phyloP scores from a whole-genome alignment of 2,113 vertebrate species.

The Amphiprion ocellaris region DNA sequence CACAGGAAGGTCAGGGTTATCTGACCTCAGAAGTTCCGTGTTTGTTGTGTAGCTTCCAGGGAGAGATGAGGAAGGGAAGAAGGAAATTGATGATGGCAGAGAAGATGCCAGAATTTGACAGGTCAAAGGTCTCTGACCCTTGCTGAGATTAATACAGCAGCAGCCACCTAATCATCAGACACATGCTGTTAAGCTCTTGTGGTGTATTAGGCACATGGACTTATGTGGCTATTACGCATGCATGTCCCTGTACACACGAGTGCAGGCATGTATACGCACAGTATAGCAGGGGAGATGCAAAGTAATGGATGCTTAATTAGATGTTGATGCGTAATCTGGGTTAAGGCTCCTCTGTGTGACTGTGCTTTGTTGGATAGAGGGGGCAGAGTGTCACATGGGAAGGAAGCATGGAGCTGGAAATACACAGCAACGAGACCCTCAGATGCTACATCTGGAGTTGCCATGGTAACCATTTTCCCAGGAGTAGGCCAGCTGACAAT shows the following conservation, averaged over 20 bases:
- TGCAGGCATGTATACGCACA: neutral
- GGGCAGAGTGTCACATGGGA: conserved; percentile 25
- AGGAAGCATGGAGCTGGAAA: conserved; percentile 37
- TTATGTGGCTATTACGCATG: neutral
- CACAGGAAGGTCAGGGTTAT: neutral
- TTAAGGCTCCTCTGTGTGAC: conserved; percentile 22
- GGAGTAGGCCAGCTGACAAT: conserved; percentile 77
- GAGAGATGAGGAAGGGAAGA: neutral
- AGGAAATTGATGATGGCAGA: neutral
- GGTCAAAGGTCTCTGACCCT: conserved; percentile 8
- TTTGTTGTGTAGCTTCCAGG: neutral
- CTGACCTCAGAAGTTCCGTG: conserved; percentile 6
- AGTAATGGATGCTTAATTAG: conserved; percentile 33
- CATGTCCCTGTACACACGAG: too few relatives aligned
- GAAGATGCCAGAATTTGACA: neutral
- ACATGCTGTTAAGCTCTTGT: neutral
- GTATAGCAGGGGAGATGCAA: neutral
- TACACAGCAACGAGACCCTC: conserved; percentile 42
- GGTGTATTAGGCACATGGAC: neutral
- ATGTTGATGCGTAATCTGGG: conserved; percentile 41
- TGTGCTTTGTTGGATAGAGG: conserved; percentile 19
- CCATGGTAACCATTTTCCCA: conserved; percentile 76
- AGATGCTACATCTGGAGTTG: conserved; percentile 71
- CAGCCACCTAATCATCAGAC: neutral
- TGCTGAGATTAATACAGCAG: neutral